Conservation (phyloP, 2,113 vertebrate genomes). For the Bagarius yarrelli region DNA sequence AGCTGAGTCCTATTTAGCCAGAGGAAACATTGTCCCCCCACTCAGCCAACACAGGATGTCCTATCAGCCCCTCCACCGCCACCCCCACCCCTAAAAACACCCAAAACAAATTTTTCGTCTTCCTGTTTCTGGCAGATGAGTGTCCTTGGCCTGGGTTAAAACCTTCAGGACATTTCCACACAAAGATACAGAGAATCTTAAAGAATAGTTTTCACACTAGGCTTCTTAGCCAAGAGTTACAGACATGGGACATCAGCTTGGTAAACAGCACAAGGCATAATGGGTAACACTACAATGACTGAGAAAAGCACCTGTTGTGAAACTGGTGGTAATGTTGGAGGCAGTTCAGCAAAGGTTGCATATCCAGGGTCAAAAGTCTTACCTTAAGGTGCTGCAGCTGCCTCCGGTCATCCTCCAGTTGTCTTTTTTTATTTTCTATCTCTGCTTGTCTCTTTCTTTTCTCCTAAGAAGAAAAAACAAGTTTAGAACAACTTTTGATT, state of each 20-base stretch:
- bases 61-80: constrained; percentile 30
- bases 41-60: constrained; percentile 51
- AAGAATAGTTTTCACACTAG: not conserved
- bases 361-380: not conserved
- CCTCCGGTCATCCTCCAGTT: constrained; percentile 84
- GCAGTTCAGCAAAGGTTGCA: not conserved
- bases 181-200: not conserved
- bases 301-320: not conserved
- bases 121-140: constrained; percentile 45
- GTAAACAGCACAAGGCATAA: constrained; percentile 12
- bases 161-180: constrained; percentile 28
- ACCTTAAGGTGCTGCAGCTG: constrained; percentile 92
- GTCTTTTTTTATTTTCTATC: constrained; percentile 83
- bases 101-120: constrained; percentile 37
- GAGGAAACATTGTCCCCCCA: constrained; percentile 41
- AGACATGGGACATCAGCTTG: not conserved
- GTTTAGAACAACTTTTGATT: not conserved
- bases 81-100: not conserved
- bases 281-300: not conserved
- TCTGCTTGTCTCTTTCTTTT: constrained; percentile 83
- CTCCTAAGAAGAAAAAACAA: constrained; percentile 72
- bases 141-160: constrained; percentile 33
- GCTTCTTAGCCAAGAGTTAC: constrained; percentile 6
- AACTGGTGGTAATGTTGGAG: not conserved
- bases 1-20: constrained; percentile 47